phyloP scores from a whole-genome alignment of 2,888 invertebrate species.

The Augochlorella aurata region DNA sequence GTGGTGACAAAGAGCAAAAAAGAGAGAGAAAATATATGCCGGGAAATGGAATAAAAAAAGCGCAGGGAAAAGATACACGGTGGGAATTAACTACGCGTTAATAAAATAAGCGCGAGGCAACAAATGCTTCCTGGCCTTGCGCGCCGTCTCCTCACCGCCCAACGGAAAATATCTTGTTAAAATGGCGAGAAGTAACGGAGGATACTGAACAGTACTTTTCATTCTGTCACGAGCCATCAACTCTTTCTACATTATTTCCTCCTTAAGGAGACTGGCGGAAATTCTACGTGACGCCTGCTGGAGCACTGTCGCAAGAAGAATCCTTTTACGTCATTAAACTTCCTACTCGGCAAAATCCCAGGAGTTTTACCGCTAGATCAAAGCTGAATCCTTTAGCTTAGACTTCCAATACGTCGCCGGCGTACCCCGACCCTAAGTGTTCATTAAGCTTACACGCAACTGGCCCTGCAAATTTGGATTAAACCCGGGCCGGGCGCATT shows the following conservation, averaged over 20 bases:
- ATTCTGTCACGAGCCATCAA: slow-evolving; percentile 51
- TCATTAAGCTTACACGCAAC: slow-evolving; percentile 34
- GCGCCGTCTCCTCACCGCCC: slow-evolving; percentile 3
- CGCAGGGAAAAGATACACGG: slow-evolving; percentile 11
- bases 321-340: slow-evolving; percentile 65
- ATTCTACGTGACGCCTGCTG: slow-evolving; percentile 50
- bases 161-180: slow-evolving; percentile 30
- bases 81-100: slow-evolving; percentile 71
- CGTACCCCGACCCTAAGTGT: slow-evolving; percentile 22
- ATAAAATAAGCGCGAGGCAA: slow-evolving; percentile 73
- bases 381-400: slow-evolving; percentile 54
- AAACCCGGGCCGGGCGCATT: background rate
- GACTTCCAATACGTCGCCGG: slow-evolving; percentile 49
- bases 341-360: slow-evolving; percentile 57
- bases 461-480: slow-evolving; percentile 24
- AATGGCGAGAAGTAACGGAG: slow-evolving; percentile 26
- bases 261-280: slow-evolving; percentile 45
- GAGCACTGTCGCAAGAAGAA: slow-evolving; percentile 60
- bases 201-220: slow-evolving; percentile 61
- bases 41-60: background rate
- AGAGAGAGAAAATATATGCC: background rate
- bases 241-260: slow-evolving; percentile 48
- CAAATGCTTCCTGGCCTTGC: slow-evolving; percentile 42
- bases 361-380: slow-evolving; percentile 61
- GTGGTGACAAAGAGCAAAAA: slow-evolving; percentile 22